Percentiles rank a stretch among this genome's conserved stretches.
Conservation (phyloP, 2,888 invertebrate species). For the Erannis defoliaria region DNA sequence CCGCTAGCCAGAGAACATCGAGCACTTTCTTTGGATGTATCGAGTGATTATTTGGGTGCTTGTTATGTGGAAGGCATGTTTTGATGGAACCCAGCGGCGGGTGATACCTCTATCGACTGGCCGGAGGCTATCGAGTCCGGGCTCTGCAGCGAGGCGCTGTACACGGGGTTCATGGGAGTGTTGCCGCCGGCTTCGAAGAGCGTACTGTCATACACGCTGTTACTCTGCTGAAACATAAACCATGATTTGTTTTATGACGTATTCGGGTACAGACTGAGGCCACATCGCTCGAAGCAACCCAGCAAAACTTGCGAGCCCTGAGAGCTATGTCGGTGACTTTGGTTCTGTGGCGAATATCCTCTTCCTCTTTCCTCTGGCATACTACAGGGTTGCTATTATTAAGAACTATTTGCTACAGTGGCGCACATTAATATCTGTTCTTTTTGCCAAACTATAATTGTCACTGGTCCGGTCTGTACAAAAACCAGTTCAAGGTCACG, state of each 20-base stretch:
- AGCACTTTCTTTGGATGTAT: slow-evolving; percentile 46
- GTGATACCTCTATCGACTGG: slow-evolving; percentile 76
- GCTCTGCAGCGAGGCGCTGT: slow-evolving; percentile 90
- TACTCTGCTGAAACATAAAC: slow-evolving; percentile 83
- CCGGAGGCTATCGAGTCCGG: slow-evolving; percentile 89
- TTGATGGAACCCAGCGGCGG: slow-evolving; percentile 53
- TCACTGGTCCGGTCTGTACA: too few relatives aligned
- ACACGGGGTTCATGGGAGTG: slow-evolving; percentile 89
- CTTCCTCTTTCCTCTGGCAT: too few relatives aligned
- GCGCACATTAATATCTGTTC: too few relatives aligned
- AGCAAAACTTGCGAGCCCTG: too few relatives aligned
- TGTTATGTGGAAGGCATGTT: slow-evolving; percentile 75
- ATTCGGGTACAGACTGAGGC: not conserved
- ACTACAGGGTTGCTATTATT: too few relatives aligned
- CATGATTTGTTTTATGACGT: not conserved
- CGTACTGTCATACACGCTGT: slow-evolving; percentile 91
- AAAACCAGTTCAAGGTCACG: too few relatives aligned
- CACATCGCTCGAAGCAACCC: too few relatives aligned
- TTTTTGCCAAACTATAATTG: too few relatives aligned
- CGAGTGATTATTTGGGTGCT: slow-evolving; percentile 30
- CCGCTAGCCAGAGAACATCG: slow-evolving; percentile 43
- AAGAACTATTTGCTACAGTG: too few relatives aligned
- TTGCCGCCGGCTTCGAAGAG: slow-evolving; percentile 89
- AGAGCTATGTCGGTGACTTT: too few relatives aligned
- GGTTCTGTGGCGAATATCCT: too few relatives aligned